phyloP scores from a whole-genome alignment of 2,113 vertebrate species.

The Anser brachyrhynchus region DNA sequence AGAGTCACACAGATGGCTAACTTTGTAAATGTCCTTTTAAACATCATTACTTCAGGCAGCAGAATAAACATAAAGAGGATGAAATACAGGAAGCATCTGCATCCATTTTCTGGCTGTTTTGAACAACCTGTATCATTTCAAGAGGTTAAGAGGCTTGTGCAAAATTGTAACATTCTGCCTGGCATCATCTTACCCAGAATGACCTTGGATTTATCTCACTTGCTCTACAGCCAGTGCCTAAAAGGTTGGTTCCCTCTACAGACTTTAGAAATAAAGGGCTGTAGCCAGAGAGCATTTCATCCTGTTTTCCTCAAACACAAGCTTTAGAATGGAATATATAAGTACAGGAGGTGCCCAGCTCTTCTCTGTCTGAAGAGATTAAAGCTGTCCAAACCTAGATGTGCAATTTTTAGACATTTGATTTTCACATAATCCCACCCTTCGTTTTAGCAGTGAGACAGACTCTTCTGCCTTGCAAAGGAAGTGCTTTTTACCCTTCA shows the following conservation, averaged over 20 bases:
- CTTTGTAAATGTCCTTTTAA: background rate
- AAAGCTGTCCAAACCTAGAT: background rate
- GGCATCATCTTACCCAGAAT: background rate
- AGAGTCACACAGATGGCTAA: background rate
- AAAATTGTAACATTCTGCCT: background rate
- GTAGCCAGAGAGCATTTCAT: background rate
- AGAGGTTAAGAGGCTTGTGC: background rate
- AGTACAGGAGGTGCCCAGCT: background rate
- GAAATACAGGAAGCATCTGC: background rate
- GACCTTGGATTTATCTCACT: background rate
- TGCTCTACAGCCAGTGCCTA: background rate
- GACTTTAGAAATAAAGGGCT: background rate
- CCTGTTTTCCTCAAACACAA: background rate
- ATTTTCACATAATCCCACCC: background rate
- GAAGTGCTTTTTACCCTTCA: background rate
- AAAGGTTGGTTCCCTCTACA: background rate
- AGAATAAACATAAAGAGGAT: background rate
- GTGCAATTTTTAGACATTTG: background rate
- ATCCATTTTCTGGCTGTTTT: background rate
- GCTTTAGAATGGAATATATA: background rate
- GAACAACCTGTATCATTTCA: background rate
- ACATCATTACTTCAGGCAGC: background rate
- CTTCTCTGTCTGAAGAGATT: background rate
- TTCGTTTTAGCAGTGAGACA: background rate
- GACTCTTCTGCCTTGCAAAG: background rate